These are phyloP conservation scores for Aurelia sp. DNA, from an alignment of 30 jellyfish, hydroid and myxozoan species.

Conservation along the genomic window DNA sequence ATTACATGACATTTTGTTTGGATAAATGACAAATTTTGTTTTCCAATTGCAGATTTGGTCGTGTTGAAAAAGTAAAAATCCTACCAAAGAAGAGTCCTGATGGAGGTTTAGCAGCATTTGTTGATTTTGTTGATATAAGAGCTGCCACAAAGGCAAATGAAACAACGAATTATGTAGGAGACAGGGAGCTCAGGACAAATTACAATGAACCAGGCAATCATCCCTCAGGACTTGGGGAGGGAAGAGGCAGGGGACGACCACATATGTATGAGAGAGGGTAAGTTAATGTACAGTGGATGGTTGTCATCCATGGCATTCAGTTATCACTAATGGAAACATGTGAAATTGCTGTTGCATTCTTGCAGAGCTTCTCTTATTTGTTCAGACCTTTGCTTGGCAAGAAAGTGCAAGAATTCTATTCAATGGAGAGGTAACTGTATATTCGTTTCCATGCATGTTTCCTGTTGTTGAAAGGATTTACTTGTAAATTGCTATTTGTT, in stretches of 20 bases:
- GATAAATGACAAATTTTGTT: background rate
- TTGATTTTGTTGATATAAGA: constrained; percentile 98
- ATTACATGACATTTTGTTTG: no score
- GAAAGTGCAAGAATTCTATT: no score
- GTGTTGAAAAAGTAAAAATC: constrained; percentile 97
- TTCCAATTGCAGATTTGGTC: constrained; percentile 83
- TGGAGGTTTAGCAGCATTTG: constrained; percentile 99
- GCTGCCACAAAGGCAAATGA: constrained; percentile 99
- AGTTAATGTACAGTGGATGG: constrained; percentile 59
- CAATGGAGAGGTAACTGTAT: no score
- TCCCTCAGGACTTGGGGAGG: constrained; percentile 72
- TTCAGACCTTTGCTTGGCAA: no score
- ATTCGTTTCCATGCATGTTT: no score
- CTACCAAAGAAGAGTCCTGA: constrained; percentile 97
- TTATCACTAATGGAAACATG: no score
- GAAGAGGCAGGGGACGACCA: constrained; percentile 86
- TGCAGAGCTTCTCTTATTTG: no score
- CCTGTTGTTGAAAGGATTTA: no score
- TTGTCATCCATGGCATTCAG: background rate
- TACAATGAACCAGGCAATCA: constrained; percentile 98
- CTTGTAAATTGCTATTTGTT: no score
- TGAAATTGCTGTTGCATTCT: no score
- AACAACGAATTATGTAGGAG: constrained; percentile 93
- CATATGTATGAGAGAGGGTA: constrained; percentile 95
- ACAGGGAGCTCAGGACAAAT: constrained; percentile 94